Evolutionary conservation across 1,140 invertebrate genomes (phyloP), one percentile per base, ranked within the genome.

Genomic region (Elysia chlorotica): DNA sequence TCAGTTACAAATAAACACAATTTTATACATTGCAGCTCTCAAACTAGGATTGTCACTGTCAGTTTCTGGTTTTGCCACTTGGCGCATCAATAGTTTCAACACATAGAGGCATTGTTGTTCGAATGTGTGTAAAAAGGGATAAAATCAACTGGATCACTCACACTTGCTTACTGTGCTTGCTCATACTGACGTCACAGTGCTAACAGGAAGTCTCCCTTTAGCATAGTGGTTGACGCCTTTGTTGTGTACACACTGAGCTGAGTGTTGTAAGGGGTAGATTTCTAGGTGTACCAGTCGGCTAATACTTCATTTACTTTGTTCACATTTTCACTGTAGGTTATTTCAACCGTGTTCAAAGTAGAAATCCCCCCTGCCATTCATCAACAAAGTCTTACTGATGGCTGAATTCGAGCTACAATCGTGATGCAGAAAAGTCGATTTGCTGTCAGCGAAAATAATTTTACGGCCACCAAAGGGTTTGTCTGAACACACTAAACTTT

Each of bases 191-290:
- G 56, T 69, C 67, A 69, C 54, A 59, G 19, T 33, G 59, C 53
- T 59, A 69, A 69, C 67, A 69, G 67, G 67, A 69, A 69, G 56
- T 36, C n/a, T 38, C 2, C 53, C 25, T 56, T 59, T 53, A 63
- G 37, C 67, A 37, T 37, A 69, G 67, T 56, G 59, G 67, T 56
- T 69, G 67, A 69, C 67, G 67, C 67, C 67, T 69, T 69, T 69
- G 67, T 69, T 69, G 53, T 68, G 23, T 59, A 17, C 59, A 48
- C 41, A 14, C 41, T 48, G 10, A n/a, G 41, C 41, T 10, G n/a
- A 48, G 41, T 48, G n/a, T 10, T 48, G n/a, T 48, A n/a, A 48
- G 41, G 41, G 10, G 10, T 48, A 14, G 10, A 14, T 48, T n/a
- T n/a, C 41, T 48, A n/a, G 41, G n/a, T 10, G 10, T 48, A n/a